phyloP scores from a whole-genome alignment of 2,113 vertebrate genomes.

The Cinclus cinclus region DNA sequence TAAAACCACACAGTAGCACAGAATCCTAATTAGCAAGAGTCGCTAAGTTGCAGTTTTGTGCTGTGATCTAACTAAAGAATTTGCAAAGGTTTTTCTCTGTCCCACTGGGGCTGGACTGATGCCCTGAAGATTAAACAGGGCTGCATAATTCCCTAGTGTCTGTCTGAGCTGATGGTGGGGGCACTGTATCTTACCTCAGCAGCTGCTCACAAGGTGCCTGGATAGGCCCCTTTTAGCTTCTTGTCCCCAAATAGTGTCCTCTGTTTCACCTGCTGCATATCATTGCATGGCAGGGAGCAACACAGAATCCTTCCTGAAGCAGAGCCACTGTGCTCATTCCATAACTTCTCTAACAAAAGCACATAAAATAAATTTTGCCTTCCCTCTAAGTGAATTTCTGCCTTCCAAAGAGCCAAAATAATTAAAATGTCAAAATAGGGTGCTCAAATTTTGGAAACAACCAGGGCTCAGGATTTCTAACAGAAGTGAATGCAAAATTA shows the following conservation, averaged over 20 bases:
- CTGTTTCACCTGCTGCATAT: background rate
- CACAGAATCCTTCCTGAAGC: background rate
- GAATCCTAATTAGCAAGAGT: background rate
- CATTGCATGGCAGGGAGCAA: background rate
- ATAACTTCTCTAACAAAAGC: background rate
- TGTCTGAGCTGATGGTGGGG: background rate
- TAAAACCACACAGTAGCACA: background rate
- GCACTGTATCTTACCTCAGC: background rate
- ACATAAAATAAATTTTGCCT: background rate
- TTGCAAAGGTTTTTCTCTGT: background rate
- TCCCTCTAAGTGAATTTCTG: background rate
- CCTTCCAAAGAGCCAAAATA: background rate
- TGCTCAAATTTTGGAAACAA: background rate
- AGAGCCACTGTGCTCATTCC: background rate
- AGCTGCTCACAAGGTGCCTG: background rate
- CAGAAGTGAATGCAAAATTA: background rate
- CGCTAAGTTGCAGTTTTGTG: background rate
- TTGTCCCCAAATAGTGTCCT: background rate
- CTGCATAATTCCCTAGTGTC: background rate
- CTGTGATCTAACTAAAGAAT: background rate
- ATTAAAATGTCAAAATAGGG: background rate
- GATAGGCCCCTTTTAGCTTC: background rate
- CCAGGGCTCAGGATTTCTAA: background rate
- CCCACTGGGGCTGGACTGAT: background rate
- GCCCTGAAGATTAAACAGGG: background rate